Evolutionary conservation across 2,113 vertebrate genomes (phyloP).

Genomic region (Corythoichthys intestinalis): DNA sequence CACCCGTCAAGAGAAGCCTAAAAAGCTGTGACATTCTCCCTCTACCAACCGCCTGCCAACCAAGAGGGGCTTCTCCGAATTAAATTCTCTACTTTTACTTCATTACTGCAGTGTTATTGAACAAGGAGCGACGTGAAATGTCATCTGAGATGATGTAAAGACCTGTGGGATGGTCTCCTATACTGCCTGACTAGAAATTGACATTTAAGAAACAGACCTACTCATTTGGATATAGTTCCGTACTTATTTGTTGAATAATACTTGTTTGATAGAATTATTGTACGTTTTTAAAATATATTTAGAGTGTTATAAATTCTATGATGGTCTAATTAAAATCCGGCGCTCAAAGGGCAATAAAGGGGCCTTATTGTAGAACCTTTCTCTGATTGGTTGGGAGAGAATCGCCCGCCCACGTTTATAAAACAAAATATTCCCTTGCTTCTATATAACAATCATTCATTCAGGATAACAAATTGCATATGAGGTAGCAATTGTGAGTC

Average conservation of each 20-base stretch:
- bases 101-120: constrained; percentile 20
- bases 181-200: constrained; percentile 7
- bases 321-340: constrained; percentile 16
- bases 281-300: background rate
- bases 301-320: rapidly evolving
- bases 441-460: too few relatives aligned
- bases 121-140: constrained; percentile 43
- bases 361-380: constrained; percentile 5
- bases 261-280: background rate
- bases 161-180: background rate
- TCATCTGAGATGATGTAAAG: constrained; percentile 47
- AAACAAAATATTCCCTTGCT: background rate
- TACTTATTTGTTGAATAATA: background rate
- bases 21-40: constrained; percentile 59
- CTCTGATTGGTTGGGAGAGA: constrained; percentile 33
- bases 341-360: rapidly evolving
- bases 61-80: background rate
- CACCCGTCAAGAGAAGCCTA: constrained; percentile 60
- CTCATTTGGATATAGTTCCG: background rate
- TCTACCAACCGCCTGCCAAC: background rate
- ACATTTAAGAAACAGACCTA: background rate
- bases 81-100: background rate
- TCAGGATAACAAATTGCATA: too few relatives aligned
- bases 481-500: too few relatives aligned
- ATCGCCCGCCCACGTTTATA: background rate